Evolutionary conservation across 2,113 vertebrate genomes (phyloP), one percentile per base, ranked within the genome.

Genomic region (Phalacrocorax aristotelis): DNA sequence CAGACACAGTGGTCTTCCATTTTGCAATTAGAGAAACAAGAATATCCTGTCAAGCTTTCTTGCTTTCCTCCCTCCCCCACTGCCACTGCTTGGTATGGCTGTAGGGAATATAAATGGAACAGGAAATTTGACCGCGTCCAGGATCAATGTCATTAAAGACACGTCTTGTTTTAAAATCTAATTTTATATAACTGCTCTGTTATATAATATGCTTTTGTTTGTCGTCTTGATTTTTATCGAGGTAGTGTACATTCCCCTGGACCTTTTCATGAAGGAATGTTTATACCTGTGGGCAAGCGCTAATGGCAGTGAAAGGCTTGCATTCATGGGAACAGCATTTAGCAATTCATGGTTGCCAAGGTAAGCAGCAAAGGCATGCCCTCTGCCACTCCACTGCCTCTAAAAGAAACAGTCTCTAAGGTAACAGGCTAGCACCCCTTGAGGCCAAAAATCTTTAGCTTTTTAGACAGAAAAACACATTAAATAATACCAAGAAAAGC

Each of bases 291-390:
- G 97, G 98, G 98, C 97, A 97, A 97, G 77, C 74, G 83, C 97
- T 97, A 95, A 97, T 97, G 97, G 97, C 85, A 90, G 96, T 98
- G 98, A 99, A 98, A 98, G 98, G 89, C 97, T 96, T 83, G 94
- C 97, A 98, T 99, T 99, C 98, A 98, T 98, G 95, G 97, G 97
- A 98, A 93, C 93, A 97, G 97, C 91, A 88, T 96, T 98, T 95
- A 97, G 89, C 94, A 90, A 89, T 93, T 96, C 94, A 95, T 74
- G 87, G 95, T 97, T 98, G 98, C 98, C 98, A 98, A 98, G 97
- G 97, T 98, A 98, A 98, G 98, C 98, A 98, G 97, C 66, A 93
- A 97, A 98, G 98, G 98, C 98, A 98, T 98, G 97, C 96, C 95
- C 97, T 98, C 96, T 97, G 96, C 95, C 95, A 97, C 96, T 97